phyloP scores from a whole-genome alignment of 1,140 invertebrate species.

The Patella vulgata region DNA sequence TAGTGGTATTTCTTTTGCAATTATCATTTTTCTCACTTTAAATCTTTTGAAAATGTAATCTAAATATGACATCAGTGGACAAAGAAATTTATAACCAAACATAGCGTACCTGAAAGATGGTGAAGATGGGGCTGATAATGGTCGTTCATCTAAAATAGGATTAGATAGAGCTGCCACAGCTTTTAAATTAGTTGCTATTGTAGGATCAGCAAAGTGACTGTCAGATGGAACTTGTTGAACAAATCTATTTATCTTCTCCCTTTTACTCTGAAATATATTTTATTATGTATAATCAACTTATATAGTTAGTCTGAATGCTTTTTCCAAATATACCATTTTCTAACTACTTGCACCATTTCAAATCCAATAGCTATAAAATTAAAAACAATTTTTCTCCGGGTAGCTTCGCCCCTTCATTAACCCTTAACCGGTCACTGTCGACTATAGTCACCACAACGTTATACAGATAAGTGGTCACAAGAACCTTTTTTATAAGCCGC shows the following conservation, averaged over 20 bases:
- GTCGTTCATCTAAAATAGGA: constrained; percentile 15
- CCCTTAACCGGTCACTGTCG: too few relatives aligned
- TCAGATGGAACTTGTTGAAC: constrained; percentile 9
- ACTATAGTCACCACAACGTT: too few relatives aligned
- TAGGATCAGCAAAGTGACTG: constrained; percentile 41
- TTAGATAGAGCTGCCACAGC: constrained; percentile 21
- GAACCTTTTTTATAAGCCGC: too few relatives aligned
- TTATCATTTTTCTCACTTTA: too few relatives aligned
- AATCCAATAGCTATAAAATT: background rate
- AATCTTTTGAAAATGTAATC: too few relatives aligned
- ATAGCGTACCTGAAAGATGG: too few relatives aligned
- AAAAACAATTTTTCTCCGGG: too few relatives aligned
- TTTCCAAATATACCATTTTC: background rate
- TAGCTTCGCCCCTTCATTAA: too few relatives aligned
- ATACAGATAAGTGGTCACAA: too few relatives aligned
- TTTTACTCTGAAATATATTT: constrained; percentile 16
- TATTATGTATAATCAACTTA: background rate
- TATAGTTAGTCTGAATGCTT: background rate
- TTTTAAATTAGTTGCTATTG: constrained; percentile 36
- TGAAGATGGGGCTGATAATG: constrained; percentile 36
- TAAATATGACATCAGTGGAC: too few relatives aligned
- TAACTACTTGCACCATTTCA: background rate
- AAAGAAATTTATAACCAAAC: too few relatives aligned
- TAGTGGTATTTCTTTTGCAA: too few relatives aligned
- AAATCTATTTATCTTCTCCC: constrained; percentile 18